Evolutionary conservation across 2,888 invertebrate genomes (phyloP).

Genomic region (Heliconius sara): DNA sequence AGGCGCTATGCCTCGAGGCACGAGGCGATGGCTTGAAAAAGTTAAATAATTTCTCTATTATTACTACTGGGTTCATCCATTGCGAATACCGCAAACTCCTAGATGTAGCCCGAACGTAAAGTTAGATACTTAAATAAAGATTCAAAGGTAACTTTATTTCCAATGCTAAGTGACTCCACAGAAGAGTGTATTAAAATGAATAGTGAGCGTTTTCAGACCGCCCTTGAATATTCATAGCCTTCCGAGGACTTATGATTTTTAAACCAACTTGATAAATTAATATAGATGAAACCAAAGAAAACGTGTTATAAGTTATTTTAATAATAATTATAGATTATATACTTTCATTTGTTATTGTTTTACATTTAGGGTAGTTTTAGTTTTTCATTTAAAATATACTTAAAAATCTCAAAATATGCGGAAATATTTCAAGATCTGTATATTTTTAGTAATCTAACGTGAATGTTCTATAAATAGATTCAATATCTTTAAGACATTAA

Average conservation of each 20-base stretch:
- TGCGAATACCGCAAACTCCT: background rate
- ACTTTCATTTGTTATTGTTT: no score
- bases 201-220: conserved; percentile 21
- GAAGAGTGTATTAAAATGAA: conserved; percentile 21
- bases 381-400: no score
- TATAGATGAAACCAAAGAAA: conserved; percentile 7
- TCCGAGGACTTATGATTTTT: conserved; percentile 15
- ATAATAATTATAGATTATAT: background rate
- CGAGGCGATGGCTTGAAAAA: no score
- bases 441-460: no score
- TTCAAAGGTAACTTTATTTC: conserved; percentile 5
- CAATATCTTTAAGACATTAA: no score
- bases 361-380: no score
- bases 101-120: background rate
- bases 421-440: no score
- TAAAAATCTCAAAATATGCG: no score
- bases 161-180: conserved; percentile 14
- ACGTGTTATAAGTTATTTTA: background rate
- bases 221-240: conserved; percentile 23
- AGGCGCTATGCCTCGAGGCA: background rate
- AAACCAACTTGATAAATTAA: conserved; percentile 16
- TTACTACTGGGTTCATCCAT: background rate
- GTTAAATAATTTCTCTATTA: background rate
- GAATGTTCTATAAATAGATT: no score
- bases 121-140: conserved; percentile 11